Conservation (phyloP, 2,888 invertebrate genomes). For the Sarcophaga caerulescens region DNA sequence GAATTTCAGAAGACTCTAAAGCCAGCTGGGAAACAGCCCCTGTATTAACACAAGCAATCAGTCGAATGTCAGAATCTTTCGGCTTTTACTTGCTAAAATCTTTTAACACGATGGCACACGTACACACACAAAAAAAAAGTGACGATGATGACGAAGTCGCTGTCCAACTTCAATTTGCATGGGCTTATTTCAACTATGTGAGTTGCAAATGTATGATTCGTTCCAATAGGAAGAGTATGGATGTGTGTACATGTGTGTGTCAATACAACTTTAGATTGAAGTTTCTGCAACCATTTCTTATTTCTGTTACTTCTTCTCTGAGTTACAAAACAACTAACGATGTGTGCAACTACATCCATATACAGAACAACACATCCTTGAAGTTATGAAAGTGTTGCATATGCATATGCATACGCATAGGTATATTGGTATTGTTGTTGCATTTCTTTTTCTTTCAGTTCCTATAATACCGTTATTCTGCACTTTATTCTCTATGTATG, state of each 20-base stretch:
- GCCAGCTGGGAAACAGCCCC: background rate
- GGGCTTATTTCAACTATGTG: background rate
- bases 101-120: conserved; percentile 36
- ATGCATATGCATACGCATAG: background rate
- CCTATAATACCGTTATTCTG: background rate
- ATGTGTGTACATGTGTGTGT: background rate
- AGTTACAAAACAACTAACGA: too few relatives aligned
- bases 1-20: too few relatives aligned
- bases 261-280: conserved; percentile 1
- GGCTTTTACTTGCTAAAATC: background rate
- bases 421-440: background rate
- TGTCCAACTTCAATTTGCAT: conserved; percentile 7
- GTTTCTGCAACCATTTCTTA: background rate
- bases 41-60: background rate
- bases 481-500: background rate
- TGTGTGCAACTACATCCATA: too few relatives aligned
- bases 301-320: too few relatives aligned
- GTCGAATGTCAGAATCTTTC: background rate
- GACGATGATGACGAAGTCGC: conserved; percentile 33
- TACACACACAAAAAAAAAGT: conserved; percentile 41
- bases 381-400: background rate
- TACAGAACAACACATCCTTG: background rate
- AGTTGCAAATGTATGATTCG: conserved; percentile 19
- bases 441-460: background rate
- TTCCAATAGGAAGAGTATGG: background rate